phyloP scores from a whole-genome alignment of 2,888 invertebrate species.

The Synergus japonicus region DNA sequence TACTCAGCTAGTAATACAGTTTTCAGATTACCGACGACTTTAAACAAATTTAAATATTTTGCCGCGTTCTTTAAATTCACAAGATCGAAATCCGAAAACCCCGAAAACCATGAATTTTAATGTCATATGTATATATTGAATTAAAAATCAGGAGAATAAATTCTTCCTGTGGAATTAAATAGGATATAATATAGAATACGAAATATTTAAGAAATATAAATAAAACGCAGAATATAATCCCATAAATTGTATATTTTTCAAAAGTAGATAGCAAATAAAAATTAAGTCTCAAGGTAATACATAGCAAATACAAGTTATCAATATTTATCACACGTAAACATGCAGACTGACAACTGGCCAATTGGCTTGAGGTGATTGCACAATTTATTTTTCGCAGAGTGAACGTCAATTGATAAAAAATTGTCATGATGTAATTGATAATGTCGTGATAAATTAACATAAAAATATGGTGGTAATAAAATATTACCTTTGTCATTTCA shows the following conservation, averaged over 20 bases:
- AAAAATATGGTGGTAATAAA: conserved; percentile 13
- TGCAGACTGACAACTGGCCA: background rate
- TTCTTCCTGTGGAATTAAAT: background rate
- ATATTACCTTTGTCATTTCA: background rate
- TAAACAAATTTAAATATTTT: background rate
- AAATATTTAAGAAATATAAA: background rate
- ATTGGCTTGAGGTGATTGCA: background rate
- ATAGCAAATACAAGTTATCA: background rate
- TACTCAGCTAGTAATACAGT: conserved; percentile 4
- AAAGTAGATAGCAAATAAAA: conserved; percentile 27
- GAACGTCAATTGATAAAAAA: conserved; percentile 15
- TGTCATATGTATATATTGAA: background rate
- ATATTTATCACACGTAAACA: background rate
- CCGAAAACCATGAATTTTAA: background rate
- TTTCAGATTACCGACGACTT: background rate
- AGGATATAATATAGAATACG: background rate
- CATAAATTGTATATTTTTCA: conserved; percentile 35
- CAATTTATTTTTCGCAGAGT: background rate
- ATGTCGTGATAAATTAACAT: background rate
- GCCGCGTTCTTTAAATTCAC: background rate
- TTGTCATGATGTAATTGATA: background rate
- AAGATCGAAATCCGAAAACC: background rate
- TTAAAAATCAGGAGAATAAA: background rate
- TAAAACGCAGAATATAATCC: background rate
- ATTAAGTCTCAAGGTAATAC: conserved; percentile 11